phyloP scores from a whole-genome alignment of 2,113 vertebrate genomes.

The Hemichromis elongatus region DNA sequence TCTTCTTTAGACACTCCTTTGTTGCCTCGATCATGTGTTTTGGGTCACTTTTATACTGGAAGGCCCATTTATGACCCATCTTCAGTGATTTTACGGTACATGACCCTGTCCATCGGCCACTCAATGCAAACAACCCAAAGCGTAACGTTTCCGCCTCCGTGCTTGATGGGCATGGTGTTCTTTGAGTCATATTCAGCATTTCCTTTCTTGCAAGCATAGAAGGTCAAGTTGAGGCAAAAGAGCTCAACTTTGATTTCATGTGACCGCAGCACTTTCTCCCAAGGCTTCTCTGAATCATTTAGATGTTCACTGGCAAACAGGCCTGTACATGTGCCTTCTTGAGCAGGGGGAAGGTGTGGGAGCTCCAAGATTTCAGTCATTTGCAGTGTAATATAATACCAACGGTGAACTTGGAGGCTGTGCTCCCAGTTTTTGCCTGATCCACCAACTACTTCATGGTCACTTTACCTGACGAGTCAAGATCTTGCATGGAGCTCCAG shows the following conservation, averaged over 20 bases:
- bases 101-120: background rate
- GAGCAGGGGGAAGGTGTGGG: background rate
- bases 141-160: background rate
- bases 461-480: fast-evolving
- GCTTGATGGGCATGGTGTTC: background rate
- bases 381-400: background rate
- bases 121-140: background rate
- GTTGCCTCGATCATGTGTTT: background rate
- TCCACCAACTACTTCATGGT: background rate
- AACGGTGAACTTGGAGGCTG: background rate
- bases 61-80: background rate
- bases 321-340: background rate
- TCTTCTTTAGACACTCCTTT: background rate
- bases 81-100: background rate
- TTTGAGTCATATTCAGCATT: background rate
- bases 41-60: background rate
- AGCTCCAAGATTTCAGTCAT: background rate
- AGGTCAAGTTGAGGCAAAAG: background rate
- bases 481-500: background rate
- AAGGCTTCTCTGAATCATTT: background rate
- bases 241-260: background rate
- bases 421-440: background rate
- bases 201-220: background rate
- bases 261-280: background rate
- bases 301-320: background rate